Conservation (phyloP, 2,797 vertebrate species). For the Dryobates pubescens region DNA sequence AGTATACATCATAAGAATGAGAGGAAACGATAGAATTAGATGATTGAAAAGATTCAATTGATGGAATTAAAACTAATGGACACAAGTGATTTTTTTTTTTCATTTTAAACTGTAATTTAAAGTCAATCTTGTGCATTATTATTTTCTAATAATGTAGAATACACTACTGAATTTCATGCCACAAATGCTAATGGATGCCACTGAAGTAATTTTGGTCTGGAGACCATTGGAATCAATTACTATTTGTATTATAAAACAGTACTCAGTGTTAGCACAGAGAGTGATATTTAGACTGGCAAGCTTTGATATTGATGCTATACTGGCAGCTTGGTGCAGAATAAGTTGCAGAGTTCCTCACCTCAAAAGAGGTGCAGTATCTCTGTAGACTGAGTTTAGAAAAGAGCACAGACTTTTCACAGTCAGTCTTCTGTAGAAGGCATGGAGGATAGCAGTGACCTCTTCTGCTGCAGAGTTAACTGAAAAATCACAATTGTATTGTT, state of each 20-base stretch:
- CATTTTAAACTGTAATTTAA: not conserved
- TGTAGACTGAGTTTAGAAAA: not conserved
- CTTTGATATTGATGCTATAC: not conserved
- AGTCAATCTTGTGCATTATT: not conserved
- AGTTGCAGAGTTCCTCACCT: not conserved
- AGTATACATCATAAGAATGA: not conserved
- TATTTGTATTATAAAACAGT: conserved; percentile 9
- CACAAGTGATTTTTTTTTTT: not conserved
- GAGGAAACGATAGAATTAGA: not conserved
- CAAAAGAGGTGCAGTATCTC: not conserved
- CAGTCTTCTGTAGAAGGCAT: not conserved
- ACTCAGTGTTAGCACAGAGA: not conserved
- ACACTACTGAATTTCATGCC: not conserved
- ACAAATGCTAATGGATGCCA: conserved; percentile 10
- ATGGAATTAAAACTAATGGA: not conserved
- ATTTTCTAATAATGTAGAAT: not conserved
- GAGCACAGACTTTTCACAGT: not conserved
- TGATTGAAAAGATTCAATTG: not conserved
- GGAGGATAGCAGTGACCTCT: not conserved
- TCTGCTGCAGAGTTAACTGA: not conserved
- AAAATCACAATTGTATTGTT: not conserved
- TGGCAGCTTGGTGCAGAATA: not conserved
- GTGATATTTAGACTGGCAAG: not conserved
- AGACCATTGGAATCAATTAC: not conserved
- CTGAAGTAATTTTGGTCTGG: conserved; percentile 27